Conservation (phyloP, 2,888 invertebrate species). For the Notodonta dromedarius region DNA sequence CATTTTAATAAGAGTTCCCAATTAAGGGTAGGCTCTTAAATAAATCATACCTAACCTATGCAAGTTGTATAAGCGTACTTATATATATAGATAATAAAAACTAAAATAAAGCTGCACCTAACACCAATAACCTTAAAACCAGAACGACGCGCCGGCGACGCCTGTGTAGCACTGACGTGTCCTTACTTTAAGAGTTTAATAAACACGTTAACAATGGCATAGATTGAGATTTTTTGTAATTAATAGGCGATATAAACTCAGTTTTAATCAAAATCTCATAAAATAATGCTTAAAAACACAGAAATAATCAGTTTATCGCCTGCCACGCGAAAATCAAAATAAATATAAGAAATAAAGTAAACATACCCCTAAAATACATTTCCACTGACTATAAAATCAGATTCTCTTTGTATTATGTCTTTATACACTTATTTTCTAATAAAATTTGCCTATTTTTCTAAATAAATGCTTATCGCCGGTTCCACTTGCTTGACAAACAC, state of each 20-base stretch:
- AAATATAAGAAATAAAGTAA: constrained; percentile 22
- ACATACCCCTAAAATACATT: constrained; percentile 64
- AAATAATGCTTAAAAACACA: neutral
- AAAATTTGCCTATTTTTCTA: constrained; percentile 27
- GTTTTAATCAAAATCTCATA: neutral
- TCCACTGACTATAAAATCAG: constrained; percentile 33
- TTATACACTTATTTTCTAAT: constrained; percentile 26
- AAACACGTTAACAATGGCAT: neutral
- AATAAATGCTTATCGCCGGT: constrained; percentile 39
- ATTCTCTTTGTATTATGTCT: constrained; percentile 31
- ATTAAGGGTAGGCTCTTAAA: no score
- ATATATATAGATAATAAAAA: neutral
- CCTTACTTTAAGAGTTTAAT: constrained; percentile 23
- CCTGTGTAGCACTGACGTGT: constrained; percentile 64
- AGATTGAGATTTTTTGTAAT: neutral
- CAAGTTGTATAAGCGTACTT: neutral
- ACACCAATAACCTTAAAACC: constrained; percentile 3
- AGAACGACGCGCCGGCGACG: constrained; percentile 18
- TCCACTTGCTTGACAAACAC: constrained; percentile 42
- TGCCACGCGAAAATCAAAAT: constrained; percentile 27
- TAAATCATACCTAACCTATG: neutral
- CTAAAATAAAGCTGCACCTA: neutral
- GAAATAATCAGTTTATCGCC: constrained; percentile 3
- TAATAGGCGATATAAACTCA: no score
- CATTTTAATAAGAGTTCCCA: no score